phyloP scores from a whole-genome alignment of 2,888 invertebrate species.

The Cheilosia scutellata region DNA sequence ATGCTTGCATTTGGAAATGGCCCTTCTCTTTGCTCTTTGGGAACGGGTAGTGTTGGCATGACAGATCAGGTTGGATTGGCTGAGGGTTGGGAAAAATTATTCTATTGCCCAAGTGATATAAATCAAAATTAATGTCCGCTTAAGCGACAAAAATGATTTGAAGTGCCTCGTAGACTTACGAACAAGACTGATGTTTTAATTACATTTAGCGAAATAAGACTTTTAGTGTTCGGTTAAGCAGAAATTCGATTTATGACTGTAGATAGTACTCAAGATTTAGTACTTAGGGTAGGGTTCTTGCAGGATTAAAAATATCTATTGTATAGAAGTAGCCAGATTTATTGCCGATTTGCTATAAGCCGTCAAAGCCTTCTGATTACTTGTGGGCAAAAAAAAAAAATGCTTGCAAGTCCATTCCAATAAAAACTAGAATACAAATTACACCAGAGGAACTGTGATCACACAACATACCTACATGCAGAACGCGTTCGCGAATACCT shows the following conservation, averaged over 20 bases:
- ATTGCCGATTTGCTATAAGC: too few relatives aligned
- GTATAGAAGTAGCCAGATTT: too few relatives aligned
- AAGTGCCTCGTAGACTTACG: neutral
- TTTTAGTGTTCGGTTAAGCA: too few relatives aligned
- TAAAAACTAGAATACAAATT: too few relatives aligned
- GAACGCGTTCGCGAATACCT: too few relatives aligned
- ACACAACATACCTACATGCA: too few relatives aligned
- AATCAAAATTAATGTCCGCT: conserved; percentile 59
- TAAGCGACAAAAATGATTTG: conserved; percentile 42
- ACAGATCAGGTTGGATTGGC: conserved; percentile 16
- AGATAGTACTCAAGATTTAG: too few relatives aligned
- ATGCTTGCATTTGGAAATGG: conserved; percentile 45
- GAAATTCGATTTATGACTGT: neutral
- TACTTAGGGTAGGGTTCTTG: too few relatives aligned
- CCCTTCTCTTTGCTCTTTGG: conserved; percentile 18
- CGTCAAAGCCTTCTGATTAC: too few relatives aligned
- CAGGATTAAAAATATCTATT: neutral
- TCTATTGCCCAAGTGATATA: conserved; percentile 47
- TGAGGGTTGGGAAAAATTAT: conserved; percentile 28
- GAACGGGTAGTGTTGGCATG: neutral
- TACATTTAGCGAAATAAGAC: neutral
- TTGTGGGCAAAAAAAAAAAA: too few relatives aligned
- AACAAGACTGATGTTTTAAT: conserved; percentile 8
- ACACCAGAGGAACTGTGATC: too few relatives aligned
- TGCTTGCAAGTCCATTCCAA: too few relatives aligned